Evolutionary conservation across 2,113 vertebrate genomes (phyloP), one percentile per base, ranked within the genome.

Genomic region (Crotalus helleri): DNA sequence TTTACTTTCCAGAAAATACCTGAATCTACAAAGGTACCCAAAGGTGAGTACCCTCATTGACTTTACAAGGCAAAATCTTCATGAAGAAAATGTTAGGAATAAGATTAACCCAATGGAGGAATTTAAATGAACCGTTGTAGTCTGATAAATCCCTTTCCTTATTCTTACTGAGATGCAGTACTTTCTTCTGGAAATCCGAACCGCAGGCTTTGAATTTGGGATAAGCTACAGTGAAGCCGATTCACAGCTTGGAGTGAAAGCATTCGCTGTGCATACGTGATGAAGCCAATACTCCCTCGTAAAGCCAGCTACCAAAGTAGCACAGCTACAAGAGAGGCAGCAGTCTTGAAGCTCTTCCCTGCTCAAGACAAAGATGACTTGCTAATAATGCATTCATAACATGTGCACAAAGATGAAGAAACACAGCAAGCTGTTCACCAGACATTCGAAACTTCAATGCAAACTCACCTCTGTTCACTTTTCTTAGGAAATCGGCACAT

Each of bases 351-450:
- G 93, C 97, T 96, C 96, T 96, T 96, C 96, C 94, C 95, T 96
- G 94, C 95, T 94, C 93, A 97, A 97, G 97, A 97, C 97, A 97
- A 97, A 97, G 96, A 97, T 97, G 97, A 97, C 95, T 97, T 96
- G 95, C 95, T 96, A 97, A 97, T 94, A 96, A 96, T 95, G 94
- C 95, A 97, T 96, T 96, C 97, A 94, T 96, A 97, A 95, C 95
- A 95, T 94, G 94, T 92, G 94, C 92, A 94, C 95, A 94, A 96
- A 96, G 97, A 96, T 95, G 91, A 91, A 96, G 94, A 95, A 92
- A 93, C 95, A 94, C 94, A 97, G 92, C 92, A 94, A 96, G 95
- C 93, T 96, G 94, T 96, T 96, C 95, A 94, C 85, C 91, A 97
- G 96, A 96, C 93, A 89, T 53, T 61, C 92, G 93, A 97, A 97